Evolutionary conservation across 2,797 vertebrate genomes (phyloP).

Genomic region (Taeniopygia guttata): DNA sequence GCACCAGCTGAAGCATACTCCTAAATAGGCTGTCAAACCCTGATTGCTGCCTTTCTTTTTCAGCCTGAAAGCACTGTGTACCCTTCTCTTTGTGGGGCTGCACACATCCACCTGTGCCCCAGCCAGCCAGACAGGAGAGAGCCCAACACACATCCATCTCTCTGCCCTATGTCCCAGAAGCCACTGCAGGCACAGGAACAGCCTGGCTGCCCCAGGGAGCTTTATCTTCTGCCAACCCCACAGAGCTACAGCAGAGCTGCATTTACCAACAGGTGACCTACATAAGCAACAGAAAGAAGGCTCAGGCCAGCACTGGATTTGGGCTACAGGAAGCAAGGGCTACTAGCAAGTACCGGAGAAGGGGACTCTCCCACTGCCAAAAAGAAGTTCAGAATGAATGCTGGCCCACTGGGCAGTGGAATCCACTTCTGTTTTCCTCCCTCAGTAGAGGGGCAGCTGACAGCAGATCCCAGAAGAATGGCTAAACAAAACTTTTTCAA

Average conservation of each 20-base stretch:
- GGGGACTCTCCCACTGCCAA: neutral
- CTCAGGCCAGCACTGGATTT: neutral
- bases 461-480: neutral
- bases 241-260: neutral
- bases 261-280: neutral
- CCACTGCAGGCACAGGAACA: neutral
- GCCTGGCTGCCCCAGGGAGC: neutral
- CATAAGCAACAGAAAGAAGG: neutral
- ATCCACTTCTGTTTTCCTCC: neutral
- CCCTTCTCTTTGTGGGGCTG: neutral
- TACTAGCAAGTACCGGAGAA: neutral
- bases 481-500: neutral
- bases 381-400: neutral
- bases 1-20: neutral
- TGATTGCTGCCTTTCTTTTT: neutral
- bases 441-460: neutral
- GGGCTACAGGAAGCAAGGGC: neutral
- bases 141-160: neutral
- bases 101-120: neutral
- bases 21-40: neutral
- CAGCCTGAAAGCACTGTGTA: neutral
- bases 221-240: neutral
- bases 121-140: neutral
- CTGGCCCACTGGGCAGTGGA: neutral
- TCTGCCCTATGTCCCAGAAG: neutral